These are phyloP conservation scores for Rhadina sibilatrix DNA, from an alignment of 2,113 vertebrate genomes.

Conservation along the genomic window DNA sequence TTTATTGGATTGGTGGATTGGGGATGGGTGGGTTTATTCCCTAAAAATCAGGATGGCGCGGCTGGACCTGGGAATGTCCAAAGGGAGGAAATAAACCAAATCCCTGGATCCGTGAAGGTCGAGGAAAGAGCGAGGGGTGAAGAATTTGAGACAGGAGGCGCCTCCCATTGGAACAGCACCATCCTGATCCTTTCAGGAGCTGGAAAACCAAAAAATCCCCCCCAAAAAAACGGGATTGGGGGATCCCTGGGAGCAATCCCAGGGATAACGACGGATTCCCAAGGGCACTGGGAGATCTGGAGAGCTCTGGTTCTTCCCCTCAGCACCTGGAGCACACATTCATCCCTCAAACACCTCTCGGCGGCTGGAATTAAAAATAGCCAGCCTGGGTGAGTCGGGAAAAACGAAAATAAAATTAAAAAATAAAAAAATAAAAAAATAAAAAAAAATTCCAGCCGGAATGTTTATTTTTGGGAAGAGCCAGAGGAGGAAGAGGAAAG, in stretches of 20 bases:
- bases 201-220: neutral
- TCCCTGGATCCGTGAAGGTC: neutral
- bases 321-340: neutral
- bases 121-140: neutral
- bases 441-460: neutral
- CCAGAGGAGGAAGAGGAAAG: conserved; percentile 15
- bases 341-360: neutral
- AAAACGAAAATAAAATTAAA: too few species aligned
- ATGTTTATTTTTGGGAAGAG: neutral
- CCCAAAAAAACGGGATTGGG: neutral
- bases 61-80: neutral
- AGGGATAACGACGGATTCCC: neutral
- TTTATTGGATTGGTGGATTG: too few species aligned
- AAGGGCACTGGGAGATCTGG: neutral
- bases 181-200: neutral
- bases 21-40: neutral
- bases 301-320: neutral
- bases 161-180: neutral
- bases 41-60: neutral
- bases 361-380: conserved; percentile 24
- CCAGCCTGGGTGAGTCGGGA: neutral
- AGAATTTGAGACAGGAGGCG: neutral
- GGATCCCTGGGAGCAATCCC: neutral
- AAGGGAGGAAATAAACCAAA: neutral
- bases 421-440: too few species aligned